Evolutionary conservation across 1,140 invertebrate species (phyloP), one percentile per base, ranked within the genome.

Genomic region (Conus betulinus): DNA sequence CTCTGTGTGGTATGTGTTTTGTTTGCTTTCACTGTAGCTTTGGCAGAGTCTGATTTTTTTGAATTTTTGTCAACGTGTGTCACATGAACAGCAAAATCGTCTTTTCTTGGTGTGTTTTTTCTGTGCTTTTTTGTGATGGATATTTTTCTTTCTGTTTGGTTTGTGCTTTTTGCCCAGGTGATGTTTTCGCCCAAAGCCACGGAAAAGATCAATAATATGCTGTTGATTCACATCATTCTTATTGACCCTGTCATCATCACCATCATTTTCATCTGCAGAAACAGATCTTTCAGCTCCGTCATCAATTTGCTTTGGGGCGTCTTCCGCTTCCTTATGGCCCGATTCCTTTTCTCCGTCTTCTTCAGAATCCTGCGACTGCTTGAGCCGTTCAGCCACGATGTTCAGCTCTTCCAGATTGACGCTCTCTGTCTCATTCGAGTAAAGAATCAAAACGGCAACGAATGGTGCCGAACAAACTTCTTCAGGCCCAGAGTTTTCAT

Each of bases 381-480:
- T 89, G 57, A 91, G 57, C 53, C 89, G 76, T 71, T 93, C 91
- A 15, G 92, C 90, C 88, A 93, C 87, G 84, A 90, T 90, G 27
- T 93, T 92, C 71, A 94, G 83, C 79, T 92, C 89, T 13, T 93
- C 92, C 74, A 93, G 87, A 71, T 91, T 90, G 67, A 93, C 91
- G 74, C 90, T 91, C 88, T 94, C 91, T 55, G 93, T 94, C 79
- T 95, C 95, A 87, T 95, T 94, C 2, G 95, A 95, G 90, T 95
- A 95, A 25, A 95, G 90, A 57, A 95, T 92, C n/a, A 95, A 90
- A 95, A 95, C 51, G 95, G 95, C 87, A 92, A 87, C 20, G 95
- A 94, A 88, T 94, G 93, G 57, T 91, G 92, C 25, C 88, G 89
- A 17, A 91, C 90, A 76, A 93, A 94, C 87, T 91, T 93, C 89